Percentiles rank a stretch among this genome's conserved stretches.
Conservation (phyloP, 2,888 invertebrate species). For the Aporophyla lueneburgensis region DNA sequence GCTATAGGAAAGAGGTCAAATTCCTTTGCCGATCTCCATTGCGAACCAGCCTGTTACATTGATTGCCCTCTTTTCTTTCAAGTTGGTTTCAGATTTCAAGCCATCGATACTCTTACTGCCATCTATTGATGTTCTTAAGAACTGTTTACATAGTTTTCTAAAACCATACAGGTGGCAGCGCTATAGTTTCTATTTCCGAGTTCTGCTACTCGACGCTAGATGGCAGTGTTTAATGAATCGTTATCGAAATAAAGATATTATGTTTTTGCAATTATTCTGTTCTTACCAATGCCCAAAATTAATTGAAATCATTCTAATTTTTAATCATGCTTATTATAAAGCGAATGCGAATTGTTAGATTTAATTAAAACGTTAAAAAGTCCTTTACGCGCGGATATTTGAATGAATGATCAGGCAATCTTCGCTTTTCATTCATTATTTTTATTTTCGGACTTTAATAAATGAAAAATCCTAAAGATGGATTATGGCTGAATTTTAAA, state of each 20-base stretch:
- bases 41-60: neutral
- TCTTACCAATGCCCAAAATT: neutral
- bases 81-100: neutral
- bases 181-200: neutral
- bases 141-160: neutral
- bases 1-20: neutral
- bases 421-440: conserved; percentile 20
- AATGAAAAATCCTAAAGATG: neutral
- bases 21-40: neutral
- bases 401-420: conserved; percentile 46
- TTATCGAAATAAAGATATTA: fast-evolving
- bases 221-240: conserved; percentile 44
- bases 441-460: neutral
- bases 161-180: neutral
- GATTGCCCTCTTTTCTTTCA: too few species aligned
- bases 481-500: conserved; percentile 2
- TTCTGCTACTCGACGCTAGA: conserved; percentile 71
- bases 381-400: conserved; percentile 55
- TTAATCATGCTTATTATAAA: neutral
- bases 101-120: conserved; percentile 20
- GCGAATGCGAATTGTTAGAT: neutral
- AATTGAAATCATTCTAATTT: neutral
- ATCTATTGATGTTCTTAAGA: conserved; percentile 11
- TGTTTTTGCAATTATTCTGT: neutral
- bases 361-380: neutral